These are phyloP conservation scores for Phainopepla nitens DNA, from an alignment of 2,113 vertebrate genomes.

Conservation along the genomic window DNA sequence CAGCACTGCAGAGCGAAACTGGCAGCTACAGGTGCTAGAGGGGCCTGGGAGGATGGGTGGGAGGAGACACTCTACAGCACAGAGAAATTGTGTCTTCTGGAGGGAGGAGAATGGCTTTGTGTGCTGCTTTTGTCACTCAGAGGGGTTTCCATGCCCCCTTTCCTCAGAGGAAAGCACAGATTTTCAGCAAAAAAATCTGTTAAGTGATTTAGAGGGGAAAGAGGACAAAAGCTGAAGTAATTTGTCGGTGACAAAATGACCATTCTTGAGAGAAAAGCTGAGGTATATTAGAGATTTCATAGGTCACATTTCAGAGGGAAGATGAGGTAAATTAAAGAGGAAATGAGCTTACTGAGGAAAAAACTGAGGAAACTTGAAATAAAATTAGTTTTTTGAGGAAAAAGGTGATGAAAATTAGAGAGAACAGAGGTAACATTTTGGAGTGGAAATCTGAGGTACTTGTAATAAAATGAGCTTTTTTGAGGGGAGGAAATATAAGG, in stretches of 20 bases:
- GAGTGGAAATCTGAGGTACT: background rate
- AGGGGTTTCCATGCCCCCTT: background rate
- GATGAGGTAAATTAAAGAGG: background rate
- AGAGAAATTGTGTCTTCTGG: background rate
- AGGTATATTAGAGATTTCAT: background rate
- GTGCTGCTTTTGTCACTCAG: background rate
- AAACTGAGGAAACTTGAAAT: background rate
- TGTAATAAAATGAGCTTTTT: background rate
- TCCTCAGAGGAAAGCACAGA: background rate
- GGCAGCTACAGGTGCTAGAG: no score
- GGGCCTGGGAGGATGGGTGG: no score
- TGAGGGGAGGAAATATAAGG: background rate
- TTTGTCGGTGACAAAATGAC: background rate
- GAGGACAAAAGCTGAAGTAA: background rate
- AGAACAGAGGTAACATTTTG: background rate
- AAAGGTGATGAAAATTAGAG: background rate
- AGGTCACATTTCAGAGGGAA: background rate
- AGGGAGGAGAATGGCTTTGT: background rate
- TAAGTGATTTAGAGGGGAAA: no score
- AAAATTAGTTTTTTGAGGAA: background rate
- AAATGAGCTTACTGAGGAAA: background rate
- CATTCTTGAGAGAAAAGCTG: background rate
- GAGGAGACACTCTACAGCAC: background rate
- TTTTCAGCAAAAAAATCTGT: background rate
- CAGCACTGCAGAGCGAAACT: background rate